A percentile compares a stretch with the other conserved stretches of the same genome.
phyloP scores from a whole-genome alignment of 2,113 vertebrate species.

The Mustela nigripes region DNA sequence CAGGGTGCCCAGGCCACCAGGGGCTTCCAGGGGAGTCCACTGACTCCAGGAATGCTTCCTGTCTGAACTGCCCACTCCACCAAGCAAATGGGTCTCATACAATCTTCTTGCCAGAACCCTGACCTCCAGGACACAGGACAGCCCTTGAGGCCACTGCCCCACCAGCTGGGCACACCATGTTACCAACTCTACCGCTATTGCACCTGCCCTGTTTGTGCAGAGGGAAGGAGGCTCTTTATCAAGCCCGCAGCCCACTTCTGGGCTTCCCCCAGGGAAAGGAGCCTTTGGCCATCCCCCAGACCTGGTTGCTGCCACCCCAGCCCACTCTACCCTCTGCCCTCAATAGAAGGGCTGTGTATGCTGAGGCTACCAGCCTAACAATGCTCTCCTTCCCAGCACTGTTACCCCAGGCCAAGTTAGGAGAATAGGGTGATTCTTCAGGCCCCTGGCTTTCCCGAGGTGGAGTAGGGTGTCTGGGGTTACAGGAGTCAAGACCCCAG shows the following conservation, averaged over 20 bases:
- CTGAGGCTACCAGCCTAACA: constrained; percentile 55
- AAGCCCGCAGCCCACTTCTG: constrained; percentile 70
- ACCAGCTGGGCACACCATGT: constrained; percentile 44
- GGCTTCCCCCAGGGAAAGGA: constrained; percentile 80
- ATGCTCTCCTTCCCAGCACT: constrained; percentile 78
- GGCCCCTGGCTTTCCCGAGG: constrained; percentile 69
- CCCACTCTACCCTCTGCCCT: constrained; percentile 45
- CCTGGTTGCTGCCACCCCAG: constrained; percentile 67
- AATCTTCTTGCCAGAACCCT: constrained; percentile 74
- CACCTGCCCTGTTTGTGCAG: constrained; percentile 83
- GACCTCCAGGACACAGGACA: constrained; percentile 62
- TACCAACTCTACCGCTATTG: constrained; percentile 75
- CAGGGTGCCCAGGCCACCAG: constrained; percentile 53
- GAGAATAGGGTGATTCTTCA: constrained; percentile 65
- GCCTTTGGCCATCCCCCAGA: constrained; percentile 79
- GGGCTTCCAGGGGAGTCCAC: constrained; percentile 31
- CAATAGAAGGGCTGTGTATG: constrained; percentile 63
- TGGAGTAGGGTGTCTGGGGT: constrained; percentile 74
- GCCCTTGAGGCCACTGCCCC: constrained; percentile 55
- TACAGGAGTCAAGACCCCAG: constrained; percentile 74
- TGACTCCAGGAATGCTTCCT: constrained; percentile 60
- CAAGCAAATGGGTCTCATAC: constrained; percentile 70
- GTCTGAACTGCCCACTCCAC: constrained; percentile 55
- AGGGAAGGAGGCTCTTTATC: constrained; percentile 65
- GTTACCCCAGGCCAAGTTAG: constrained; percentile 63